Evolutionary conservation across 2,113 vertebrate genomes (phyloP).

Genomic region (Clupea harengus): DNA sequence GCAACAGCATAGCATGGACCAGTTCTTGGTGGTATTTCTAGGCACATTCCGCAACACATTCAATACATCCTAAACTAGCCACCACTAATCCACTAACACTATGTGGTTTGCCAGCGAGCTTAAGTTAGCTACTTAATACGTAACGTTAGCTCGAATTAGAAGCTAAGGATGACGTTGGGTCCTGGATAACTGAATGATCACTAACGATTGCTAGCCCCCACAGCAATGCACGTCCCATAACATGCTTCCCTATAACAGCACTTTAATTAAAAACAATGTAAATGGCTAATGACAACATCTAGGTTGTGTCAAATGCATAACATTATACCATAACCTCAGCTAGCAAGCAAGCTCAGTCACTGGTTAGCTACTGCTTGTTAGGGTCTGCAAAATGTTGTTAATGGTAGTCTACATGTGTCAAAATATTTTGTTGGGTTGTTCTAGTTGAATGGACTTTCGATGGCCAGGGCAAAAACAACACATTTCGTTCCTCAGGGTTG

Average conservation of each 20-base stretch:
- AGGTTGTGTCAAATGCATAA: neutral
- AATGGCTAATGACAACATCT: neutral
- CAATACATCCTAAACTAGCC: neutral
- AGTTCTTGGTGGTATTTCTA: neutral
- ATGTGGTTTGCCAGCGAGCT: neutral
- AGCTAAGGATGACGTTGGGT: neutral
- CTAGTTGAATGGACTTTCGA: neutral
- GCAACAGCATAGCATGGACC: neutral
- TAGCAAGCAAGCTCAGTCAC: neutral
- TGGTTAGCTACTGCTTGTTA: neutral
- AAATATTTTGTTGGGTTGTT: conserved; percentile 1
- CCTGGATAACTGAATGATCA: neutral
- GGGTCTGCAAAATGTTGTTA: neutral
- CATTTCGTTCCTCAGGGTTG: neutral
- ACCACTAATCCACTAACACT: conserved; percentile 9
- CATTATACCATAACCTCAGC: neutral
- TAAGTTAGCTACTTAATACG: conserved; percentile 10
- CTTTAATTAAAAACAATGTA: neutral
- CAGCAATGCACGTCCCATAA: conserved; percentile 5
- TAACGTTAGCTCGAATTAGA: conserved; percentile 4
- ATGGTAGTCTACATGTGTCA: neutral
- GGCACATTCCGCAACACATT: neutral
- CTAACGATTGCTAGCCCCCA: neutral
- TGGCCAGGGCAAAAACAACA: neutral
- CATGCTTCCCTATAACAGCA: neutral